These are phyloP conservation scores for Enteromius unitaeniatus DNA, from an alignment of 2,797 vertebrate genomes.

Conservation along the genomic window DNA sequence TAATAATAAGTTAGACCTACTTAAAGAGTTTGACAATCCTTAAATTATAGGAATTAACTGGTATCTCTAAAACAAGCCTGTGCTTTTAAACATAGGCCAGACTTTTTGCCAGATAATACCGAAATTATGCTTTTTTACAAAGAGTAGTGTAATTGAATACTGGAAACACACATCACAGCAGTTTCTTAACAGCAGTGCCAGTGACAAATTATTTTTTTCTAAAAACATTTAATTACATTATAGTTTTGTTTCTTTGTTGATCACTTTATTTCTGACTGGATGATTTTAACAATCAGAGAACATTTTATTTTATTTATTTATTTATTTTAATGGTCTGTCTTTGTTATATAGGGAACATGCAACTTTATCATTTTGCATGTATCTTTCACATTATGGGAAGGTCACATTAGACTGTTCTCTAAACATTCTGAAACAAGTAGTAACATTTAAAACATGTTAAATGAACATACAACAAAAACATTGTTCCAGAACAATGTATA, in stretches of 20 bases:
- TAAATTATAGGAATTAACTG: conserved; percentile 1
- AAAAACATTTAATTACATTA: background rate
- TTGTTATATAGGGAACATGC: background rate
- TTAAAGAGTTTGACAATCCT: conserved; percentile 26
- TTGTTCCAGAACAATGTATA: background rate
- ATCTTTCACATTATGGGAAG: background rate
- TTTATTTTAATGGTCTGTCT: background rate
- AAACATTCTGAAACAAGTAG: background rate
- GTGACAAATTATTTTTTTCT: background rate
- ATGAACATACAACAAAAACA: background rate
- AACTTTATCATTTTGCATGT: background rate
- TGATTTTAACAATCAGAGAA: background rate
- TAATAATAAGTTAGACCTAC: conserved; percentile 42
- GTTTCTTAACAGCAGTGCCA: conserved; percentile 6
- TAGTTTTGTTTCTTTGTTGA: background rate
- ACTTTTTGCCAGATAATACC: background rate
- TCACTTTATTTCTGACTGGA: background rate
- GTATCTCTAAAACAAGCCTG: conserved; percentile 19
- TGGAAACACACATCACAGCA: background rate
- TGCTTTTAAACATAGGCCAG: background rate
- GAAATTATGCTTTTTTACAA: conserved; percentile 1
- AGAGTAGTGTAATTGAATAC: conserved; percentile 6
- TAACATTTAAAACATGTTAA: background rate
- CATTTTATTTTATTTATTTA: background rate
- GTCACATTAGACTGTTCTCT: background rate